Conservation (phyloP, 1,140 invertebrate species). For the Dreissena polymorpha region DNA sequence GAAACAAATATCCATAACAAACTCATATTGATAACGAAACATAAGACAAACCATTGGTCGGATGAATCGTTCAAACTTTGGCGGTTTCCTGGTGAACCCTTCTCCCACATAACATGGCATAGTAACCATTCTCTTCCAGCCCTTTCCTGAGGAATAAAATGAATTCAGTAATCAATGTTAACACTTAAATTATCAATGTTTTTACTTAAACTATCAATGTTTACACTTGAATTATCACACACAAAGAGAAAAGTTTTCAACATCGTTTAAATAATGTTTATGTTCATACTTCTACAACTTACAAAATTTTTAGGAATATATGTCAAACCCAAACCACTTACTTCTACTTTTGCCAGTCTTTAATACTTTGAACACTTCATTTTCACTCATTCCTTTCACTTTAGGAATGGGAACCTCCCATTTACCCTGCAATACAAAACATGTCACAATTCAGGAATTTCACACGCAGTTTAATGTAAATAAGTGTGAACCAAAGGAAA, state of each 20-base stretch:
- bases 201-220: too few species aligned
- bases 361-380: slow-evolving; percentile 98
- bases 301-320: too few species aligned
- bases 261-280: too few species aligned
- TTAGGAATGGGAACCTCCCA: slow-evolving; percentile 99
- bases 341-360: slow-evolving; percentile 96
- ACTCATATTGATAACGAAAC: too few species aligned
- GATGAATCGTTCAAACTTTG: slow-evolving; percentile 99
- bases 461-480: too few species aligned
- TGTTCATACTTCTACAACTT: too few species aligned
- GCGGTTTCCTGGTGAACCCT: slow-evolving; percentile 98
- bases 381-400: slow-evolving; percentile 97
- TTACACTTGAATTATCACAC: too few species aligned
- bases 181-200: too few species aligned
- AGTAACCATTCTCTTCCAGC: slow-evolving; percentile 99
- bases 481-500: too few species aligned
- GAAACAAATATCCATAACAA: too few species aligned
- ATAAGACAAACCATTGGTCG: slow-evolving; percentile 92
- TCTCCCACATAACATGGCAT: slow-evolving; percentile 97
- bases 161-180: background rate
- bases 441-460: background rate
- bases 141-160: slow-evolving; percentile 84
- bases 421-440: slow-evolving; percentile 87
- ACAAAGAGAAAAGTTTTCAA: too few species aligned
- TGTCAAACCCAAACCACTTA: slow-evolving; percentile 57